Base-by-base conservation (phyloP, 2,888 invertebrate species). In the Melinaea menophilus region DNA sequence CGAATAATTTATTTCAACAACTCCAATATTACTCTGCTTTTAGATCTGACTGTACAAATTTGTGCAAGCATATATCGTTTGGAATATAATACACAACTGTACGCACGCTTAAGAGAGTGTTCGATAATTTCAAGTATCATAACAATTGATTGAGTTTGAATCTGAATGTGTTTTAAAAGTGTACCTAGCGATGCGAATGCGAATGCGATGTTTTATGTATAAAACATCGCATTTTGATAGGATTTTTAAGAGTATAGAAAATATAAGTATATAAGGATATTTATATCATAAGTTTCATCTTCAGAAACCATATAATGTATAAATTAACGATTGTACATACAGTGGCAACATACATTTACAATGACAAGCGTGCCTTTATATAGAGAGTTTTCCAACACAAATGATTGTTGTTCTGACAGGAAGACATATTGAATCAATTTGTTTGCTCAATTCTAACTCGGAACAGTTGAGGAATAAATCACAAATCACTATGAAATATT, bases 351-450 rank as follows among this genome's bases (percentile, higher is more conserved):
- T n/a, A 48, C 7, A 22, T 22, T n/a, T n/a, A 48, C 48, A 48
- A 48, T 48, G 48, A 55, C 48, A 62, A 62, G 55, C 47, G 35
- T 22, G 35, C 47, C 64, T 61, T 65, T 63, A 65, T 59, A 60
- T 61, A 63, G 54, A 35, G 55, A 67, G 65, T 65, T 65, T 67
- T 68, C 61, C 68, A 65, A 69, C 67, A 69, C 71, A 72, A 73
- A 73, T 75, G 73, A 76, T 78, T 73, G 75, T 72, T 72, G 72
- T 67, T 66, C 71, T 70, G 71, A 76, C 78, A 75, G 77, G 72
- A 73, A 77, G 75, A 78, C 73, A 73, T 77, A 78, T 78, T 74
- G 75, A 77, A 82, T 84, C 85, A 84, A 85, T 85, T 85, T 82
- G 81, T 83, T 81, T 77, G 74, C 71, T 69, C 80, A 76, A 79